Conservation (phyloP, 2,888 invertebrate genomes). For the Harmothoe impar region DNA sequence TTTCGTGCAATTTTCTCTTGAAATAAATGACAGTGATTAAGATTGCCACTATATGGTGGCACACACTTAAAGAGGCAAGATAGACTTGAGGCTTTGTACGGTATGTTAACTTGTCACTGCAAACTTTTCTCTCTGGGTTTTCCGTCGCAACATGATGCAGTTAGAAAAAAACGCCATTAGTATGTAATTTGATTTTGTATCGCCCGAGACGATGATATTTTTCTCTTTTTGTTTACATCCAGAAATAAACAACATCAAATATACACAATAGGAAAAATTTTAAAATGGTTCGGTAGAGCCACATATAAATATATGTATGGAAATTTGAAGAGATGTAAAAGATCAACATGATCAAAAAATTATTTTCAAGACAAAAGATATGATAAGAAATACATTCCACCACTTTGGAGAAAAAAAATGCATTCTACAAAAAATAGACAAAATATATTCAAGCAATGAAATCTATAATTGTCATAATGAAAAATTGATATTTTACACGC, state of each 20-base stretch:
- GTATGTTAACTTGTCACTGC: constrained; percentile 62
- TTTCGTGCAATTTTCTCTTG: not conserved
- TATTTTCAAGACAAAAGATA: constrained; percentile 60
- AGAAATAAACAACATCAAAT: constrained; percentile 61
- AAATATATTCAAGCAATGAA: constrained; percentile 61
- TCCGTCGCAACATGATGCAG: constrained; percentile 61
- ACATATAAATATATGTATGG: constrained; percentile 51
- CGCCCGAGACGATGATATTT: constrained; percentile 23
- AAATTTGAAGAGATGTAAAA: constrained; percentile 52
- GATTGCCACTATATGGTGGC: not conserved
- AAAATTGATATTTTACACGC: constrained; percentile 41
- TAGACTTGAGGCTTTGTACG: constrained; percentile 42
- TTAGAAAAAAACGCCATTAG: constrained; percentile 61
- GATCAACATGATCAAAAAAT: constrained; percentile 57
- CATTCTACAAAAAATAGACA: constrained; percentile 61
- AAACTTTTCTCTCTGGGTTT: constrained; percentile 44
- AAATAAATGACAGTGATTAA: not conserved
- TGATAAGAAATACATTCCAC: constrained; percentile 60
- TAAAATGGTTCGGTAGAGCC: constrained; percentile 61
- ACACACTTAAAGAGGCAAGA: not conserved
- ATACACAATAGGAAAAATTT: constrained; percentile 58
- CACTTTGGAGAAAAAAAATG: constrained; percentile 57
- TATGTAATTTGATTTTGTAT: constrained; percentile 52
- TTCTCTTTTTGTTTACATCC: constrained; percentile 41
- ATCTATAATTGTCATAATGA: constrained; percentile 48